Percentiles rank a stretch among this genome's conserved stretches.
phyloP scores from a whole-genome alignment of 2,113 vertebrate species.

The Rhegmatorhina hoffmannsi region DNA sequence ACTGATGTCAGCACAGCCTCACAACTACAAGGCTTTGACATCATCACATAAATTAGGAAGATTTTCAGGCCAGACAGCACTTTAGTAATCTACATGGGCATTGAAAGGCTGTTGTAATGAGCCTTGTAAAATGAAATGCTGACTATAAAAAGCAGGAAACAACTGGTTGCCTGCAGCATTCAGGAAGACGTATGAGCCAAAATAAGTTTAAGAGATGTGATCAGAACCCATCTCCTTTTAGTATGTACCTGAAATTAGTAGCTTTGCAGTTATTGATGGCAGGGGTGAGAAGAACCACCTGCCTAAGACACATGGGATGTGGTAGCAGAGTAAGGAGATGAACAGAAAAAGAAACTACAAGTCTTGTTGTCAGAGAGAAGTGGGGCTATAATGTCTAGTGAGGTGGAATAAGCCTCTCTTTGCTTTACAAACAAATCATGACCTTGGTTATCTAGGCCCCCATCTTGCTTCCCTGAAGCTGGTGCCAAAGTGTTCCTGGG shows the following conservation, averaged over 20 bases:
- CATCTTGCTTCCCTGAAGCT: not conserved
- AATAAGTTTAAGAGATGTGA: not conserved
- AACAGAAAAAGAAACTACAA: not conserved
- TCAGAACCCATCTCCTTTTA: not conserved
- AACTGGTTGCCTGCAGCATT: not conserved
- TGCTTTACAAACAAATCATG: not conserved
- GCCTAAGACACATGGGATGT: accelerated
- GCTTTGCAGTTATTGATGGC: not conserved
- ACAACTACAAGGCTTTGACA: not conserved
- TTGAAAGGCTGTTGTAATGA: not conserved
- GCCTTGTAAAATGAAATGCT: conserved; percentile 3
- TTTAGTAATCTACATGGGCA: not conserved
- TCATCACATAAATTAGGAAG: not conserved
- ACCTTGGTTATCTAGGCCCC: not conserved
- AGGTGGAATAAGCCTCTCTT: not conserved
- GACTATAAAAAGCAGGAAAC: not conserved
- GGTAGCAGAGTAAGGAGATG: not conserved
- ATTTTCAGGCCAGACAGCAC: not conserved
- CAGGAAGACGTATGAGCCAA: not conserved
- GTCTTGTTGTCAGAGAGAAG: not conserved
- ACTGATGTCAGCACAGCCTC: conserved; percentile 13
- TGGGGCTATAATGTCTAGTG: not conserved
- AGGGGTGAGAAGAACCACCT: not conserved
- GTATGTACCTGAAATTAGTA: not conserved
- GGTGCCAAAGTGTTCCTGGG: not conserved